Evolutionary conservation across 2,113 vertebrate genomes (phyloP).

Genomic region (human (Homo sapiens)): GRCh38 chr6:96384501-96385000

Average conservation of each 20-base stretch:
- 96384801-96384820: background rate
- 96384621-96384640: background rate
- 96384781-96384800: background rate
- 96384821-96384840: background rate
- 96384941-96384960: background rate
- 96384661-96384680: background rate
- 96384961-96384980: background rate
- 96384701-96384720: background rate
- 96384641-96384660: background rate
- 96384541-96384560: background rate
- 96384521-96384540: background rate
- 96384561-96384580: background rate
- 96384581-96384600: background rate
- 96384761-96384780: background rate
- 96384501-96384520: slow-evolving; percentile 3
- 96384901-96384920: background rate
- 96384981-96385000: background rate
- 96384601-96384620: background rate
- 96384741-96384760: background rate
- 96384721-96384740: background rate
- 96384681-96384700: background rate
- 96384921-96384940: background rate
- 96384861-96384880: background rate
- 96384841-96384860: background rate
- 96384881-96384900: background rate